Evolutionary conservation across 2,888 invertebrate genomes (phyloP).

Genomic region (Congeria kusceri): DNA sequence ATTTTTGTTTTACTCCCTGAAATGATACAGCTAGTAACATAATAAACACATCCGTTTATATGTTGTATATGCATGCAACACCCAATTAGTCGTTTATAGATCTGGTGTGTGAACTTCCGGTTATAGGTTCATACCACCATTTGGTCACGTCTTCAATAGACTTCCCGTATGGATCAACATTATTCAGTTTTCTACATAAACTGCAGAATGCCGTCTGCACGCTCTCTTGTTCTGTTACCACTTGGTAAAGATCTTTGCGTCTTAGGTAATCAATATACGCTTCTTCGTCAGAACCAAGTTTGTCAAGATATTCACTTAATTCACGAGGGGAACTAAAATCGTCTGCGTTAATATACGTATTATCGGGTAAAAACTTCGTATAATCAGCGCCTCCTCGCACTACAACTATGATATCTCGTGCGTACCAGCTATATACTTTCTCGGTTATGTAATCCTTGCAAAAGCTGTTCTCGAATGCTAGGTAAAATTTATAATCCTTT

Average conservation of each 20-base stretch:
- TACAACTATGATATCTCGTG: slow-evolving; percentile 3
- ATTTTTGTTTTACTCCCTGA: too few relatives aligned
- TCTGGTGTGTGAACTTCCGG: too few relatives aligned
- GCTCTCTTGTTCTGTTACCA: neutral
- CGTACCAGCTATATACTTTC: slow-evolving; percentile 10
- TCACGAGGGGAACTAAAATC: slow-evolving; percentile 42
- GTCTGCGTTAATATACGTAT: slow-evolving; percentile 56
- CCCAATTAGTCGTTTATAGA: too few relatives aligned
- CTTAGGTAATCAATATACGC: slow-evolving; percentile 38
- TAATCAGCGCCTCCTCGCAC: slow-evolving; percentile 10
- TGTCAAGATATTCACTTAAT: slow-evolving; percentile 39
- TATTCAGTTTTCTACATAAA: slow-evolving; percentile 41
- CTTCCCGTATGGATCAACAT: slow-evolving; percentile 24
- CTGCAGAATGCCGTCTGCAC: slow-evolving; percentile 41
- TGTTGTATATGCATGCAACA: too few relatives aligned
- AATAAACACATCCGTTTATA: too few relatives aligned
- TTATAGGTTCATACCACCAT: slow-evolving; percentile 49
- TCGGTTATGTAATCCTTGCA: slow-evolving; percentile 17
- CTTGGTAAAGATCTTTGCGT: slow-evolving; percentile 10
- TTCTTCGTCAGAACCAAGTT: slow-evolving; percentile 25
- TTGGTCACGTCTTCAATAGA: neutral
- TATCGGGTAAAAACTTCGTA: slow-evolving; percentile 28
- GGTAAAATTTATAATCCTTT: slow-evolving; percentile 6
- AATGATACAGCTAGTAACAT: too few relatives aligned
- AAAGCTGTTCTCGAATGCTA: slow-evolving; percentile 7